Percentiles rank a stretch among this genome's conserved stretches.
phyloP scores from a whole-genome alignment of 23 tunicate genomes.

The Trididemnum nubilum region DNA sequence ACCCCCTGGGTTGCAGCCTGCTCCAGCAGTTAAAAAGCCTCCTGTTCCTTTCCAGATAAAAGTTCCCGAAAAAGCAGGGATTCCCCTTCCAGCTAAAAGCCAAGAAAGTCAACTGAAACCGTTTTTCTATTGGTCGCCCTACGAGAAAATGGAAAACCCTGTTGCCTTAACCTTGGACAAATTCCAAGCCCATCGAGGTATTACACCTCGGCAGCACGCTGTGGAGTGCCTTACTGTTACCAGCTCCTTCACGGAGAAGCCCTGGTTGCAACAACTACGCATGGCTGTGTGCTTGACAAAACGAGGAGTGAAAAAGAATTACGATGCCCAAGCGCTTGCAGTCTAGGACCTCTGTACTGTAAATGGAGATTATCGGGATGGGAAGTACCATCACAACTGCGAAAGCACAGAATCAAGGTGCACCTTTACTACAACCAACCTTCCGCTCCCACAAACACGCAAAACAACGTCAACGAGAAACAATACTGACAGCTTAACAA shows the following conservation, averaged over 20 bases:
- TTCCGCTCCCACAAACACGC: too few species aligned
- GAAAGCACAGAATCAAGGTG: too few species aligned
- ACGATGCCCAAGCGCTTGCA: not conserved
- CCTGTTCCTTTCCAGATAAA: constrained; percentile 21
- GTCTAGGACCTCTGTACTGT: too few species aligned
- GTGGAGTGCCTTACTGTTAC: constrained; percentile 69
- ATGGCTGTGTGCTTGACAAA: constrained; percentile 71
- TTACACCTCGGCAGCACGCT: constrained; percentile 65
- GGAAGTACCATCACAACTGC: too few species aligned
- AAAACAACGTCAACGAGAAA: too few species aligned
- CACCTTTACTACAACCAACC: too few species aligned
- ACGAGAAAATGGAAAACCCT: constrained; percentile 40
- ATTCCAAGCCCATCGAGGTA: constrained; percentile 71
- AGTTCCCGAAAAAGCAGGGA: constrained; percentile 36
- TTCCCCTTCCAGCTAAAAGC: constrained; percentile 74
- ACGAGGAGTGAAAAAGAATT: constrained; percentile 62
- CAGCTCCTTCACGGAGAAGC: constrained; percentile 75
- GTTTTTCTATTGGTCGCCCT: constrained; percentile 75
- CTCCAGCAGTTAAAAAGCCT: constrained; percentile 53
- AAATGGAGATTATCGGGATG: too few species aligned
- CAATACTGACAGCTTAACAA: too few species aligned
- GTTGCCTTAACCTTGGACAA: constrained; percentile 50
- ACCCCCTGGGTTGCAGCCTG: not conserved
- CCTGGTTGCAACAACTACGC: constrained; percentile 75
- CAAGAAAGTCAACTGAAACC: constrained; percentile 55